Evolutionary conservation across 2,797 vertebrate genomes (phyloP).

Genomic region (Xenentodon cancila): DNA sequence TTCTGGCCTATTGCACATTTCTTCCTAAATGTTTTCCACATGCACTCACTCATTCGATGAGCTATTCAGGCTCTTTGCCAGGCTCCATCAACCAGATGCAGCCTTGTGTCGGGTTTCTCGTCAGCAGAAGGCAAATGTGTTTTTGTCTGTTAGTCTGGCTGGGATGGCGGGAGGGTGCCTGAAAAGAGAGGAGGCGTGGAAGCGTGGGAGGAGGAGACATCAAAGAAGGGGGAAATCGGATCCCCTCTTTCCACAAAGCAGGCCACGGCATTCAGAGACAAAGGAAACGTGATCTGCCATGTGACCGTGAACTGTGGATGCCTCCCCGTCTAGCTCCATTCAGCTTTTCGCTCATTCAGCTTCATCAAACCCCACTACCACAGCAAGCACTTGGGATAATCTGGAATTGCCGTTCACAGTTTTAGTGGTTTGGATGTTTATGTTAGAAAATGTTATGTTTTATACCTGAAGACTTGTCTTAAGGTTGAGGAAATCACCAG

Average conservation of each 20-base stretch:
- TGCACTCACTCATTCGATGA: slow-evolving; percentile 52
- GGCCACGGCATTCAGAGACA: slow-evolving; percentile 65
- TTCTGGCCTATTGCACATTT: background rate
- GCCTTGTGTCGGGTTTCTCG: slow-evolving; percentile 59
- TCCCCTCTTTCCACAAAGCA: slow-evolving; percentile 65
- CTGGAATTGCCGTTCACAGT: background rate
- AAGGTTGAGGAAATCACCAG: no score
- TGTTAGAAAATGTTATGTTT: background rate
- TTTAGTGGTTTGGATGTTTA: background rate
- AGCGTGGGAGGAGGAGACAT: slow-evolving; percentile 74
- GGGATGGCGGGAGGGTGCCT: slow-evolving; percentile 26
- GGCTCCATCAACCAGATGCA: slow-evolving; percentile 48
- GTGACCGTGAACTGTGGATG: slow-evolving; percentile 66
- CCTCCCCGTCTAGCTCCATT: slow-evolving; percentile 74
- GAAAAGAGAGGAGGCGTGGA: slow-evolving; percentile 41
- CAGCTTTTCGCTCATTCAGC: slow-evolving; percentile 76
- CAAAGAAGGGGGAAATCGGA: slow-evolving; percentile 73
- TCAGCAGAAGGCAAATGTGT: slow-evolving; percentile 34
- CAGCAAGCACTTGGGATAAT: slow-evolving; percentile 4
- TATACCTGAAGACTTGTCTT: background rate
- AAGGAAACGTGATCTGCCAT: slow-evolving; percentile 70
- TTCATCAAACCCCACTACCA: slow-evolving; percentile 40
- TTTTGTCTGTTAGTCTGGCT: slow-evolving; percentile 12
- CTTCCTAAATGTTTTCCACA: slow-evolving; percentile 38
- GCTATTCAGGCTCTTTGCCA: slow-evolving; percentile 37